phyloP scores from a whole-genome alignment of 2,888 invertebrate genomes.

The Mesorhabditis spiculigera region DNA sequence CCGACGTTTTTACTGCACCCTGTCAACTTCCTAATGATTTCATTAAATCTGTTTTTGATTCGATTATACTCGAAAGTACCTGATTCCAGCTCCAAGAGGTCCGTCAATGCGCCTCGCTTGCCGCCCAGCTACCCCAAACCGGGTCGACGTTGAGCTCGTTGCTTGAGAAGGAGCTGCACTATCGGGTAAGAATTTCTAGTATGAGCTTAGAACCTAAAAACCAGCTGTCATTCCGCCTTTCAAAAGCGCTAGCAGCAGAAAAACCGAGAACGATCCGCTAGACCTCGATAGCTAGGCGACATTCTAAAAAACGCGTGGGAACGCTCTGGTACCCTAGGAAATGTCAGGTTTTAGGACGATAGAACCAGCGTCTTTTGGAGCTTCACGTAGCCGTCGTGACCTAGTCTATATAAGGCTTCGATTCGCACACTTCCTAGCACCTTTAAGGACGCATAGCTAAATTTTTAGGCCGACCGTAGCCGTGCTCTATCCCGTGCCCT shows the following conservation, averaged over 20 bases:
- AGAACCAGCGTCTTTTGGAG: no score
- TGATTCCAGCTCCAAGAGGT: conserved; percentile 72
- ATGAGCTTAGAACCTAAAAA: conserved; percentile 74
- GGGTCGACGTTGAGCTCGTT: conserved; percentile 87
- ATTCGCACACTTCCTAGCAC: no score
- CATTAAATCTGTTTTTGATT: conserved; percentile 4
- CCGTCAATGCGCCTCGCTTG: conserved; percentile 78
- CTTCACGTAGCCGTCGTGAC: no score
- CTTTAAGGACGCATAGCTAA: no score
- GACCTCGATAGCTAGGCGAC: no score
- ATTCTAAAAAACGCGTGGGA: no score
- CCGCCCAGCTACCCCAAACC: conserved; percentile 83
- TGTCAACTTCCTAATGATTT: no score
- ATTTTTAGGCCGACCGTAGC: neutral
- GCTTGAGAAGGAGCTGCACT: conserved; percentile 81
- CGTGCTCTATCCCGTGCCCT: conserved; percentile 15
- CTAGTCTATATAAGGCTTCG: no score
- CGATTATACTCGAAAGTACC: neutral
- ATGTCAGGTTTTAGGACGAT: no score
- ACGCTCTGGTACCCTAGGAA: no score
- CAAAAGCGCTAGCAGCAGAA: conserved; percentile 9
- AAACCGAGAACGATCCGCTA: conserved; percentile 26
- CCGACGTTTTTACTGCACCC: no score
- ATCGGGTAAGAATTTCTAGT: conserved; percentile 67
- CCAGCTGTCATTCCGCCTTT: conserved; percentile 58